Base-by-base conservation (phyloP, 2,888 invertebrate genomes). In the Augiades crinisus region DNA sequence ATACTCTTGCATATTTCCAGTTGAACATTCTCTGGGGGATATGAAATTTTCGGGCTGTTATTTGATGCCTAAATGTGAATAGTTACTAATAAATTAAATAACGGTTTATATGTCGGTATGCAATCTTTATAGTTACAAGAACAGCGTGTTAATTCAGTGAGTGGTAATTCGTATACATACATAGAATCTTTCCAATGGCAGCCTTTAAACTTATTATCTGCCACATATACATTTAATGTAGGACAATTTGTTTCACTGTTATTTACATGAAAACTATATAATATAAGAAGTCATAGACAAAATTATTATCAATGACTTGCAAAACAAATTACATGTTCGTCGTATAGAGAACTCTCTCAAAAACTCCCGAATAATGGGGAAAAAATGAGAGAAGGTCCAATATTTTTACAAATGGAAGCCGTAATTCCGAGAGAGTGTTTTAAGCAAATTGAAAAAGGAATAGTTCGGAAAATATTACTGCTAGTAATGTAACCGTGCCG, bases 391-490 rank as follows among this genome's bases (percentile, higher is more conserved):
- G 30, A 19, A 43, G 43, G 21, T 10, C 22, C 34, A 13, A 43
- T 46, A 46, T 34, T 50, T 44, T 44, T 14, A 19, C 36, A 50
- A 43, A 50, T 44, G 36, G 43, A 16, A 30, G 27, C 27, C 30
- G 34, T 50, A 40, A 50, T 50, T 50, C 19, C 43, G 49, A n/a
- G 33, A 43, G 49, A 36, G 43, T 33, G 43, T 44, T 50, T 43
- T 50, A 43, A 50, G 43, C 21, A 50, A 50, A 50, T 50, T 50
- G 43, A 19, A 50, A 19, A 37, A 24, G 46, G 12, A 46, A 50
- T 44, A 41, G 36, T 50, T 30, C n/a, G 12, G 19, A 13, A 24
- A 37, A 44, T 37, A 36, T 41, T 41, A 17, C 19, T 2, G 17
- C 17, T 30, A 6, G 17, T 12, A 16, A 7, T 43, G 33, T 43